Evolutionary conservation across 23 tunicate genomes (phyloP).

Genomic region (Trididemnum miniatum): DNA sequence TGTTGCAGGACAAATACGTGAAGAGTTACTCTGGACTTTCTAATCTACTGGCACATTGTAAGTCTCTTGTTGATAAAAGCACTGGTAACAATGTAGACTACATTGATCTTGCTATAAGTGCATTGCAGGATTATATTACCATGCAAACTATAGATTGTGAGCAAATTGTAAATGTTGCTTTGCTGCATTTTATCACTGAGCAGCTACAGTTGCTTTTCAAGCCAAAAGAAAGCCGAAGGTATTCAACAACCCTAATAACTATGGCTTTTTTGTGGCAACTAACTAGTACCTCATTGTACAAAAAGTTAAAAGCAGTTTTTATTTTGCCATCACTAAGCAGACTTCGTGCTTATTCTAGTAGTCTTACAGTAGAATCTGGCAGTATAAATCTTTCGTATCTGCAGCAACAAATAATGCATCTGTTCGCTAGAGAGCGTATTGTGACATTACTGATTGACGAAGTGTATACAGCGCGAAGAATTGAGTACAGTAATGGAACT

Average conservation of each 20-base stretch:
- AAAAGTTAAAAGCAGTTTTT: neutral
- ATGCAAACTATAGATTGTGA: neutral
- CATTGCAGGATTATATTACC: neutral
- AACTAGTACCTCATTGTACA: neutral
- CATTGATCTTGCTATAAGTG: neutral
- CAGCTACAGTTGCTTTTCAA: neutral
- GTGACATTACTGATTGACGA: constrained; percentile 19
- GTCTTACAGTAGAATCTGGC: neutral
- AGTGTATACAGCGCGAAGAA: constrained; percentile 9
- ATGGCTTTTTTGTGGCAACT: neutral
- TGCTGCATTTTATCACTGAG: neutral
- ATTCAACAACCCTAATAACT: neutral
- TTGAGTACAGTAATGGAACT: constrained; percentile 2
- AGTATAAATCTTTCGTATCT: neutral
- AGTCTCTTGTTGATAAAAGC: neutral
- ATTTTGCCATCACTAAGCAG: neutral
- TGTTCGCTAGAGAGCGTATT: neutral
- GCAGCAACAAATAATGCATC: neutral
- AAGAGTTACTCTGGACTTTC: neutral
- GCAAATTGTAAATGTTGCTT: neutral
- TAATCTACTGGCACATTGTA: neutral
- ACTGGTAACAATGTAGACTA: neutral
- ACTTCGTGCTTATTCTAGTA: neutral
- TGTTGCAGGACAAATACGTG: neutral
- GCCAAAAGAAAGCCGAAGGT: neutral